Conservation (phyloP, 1,140 invertebrate species). For the Monochamus saltuarius region DNA sequence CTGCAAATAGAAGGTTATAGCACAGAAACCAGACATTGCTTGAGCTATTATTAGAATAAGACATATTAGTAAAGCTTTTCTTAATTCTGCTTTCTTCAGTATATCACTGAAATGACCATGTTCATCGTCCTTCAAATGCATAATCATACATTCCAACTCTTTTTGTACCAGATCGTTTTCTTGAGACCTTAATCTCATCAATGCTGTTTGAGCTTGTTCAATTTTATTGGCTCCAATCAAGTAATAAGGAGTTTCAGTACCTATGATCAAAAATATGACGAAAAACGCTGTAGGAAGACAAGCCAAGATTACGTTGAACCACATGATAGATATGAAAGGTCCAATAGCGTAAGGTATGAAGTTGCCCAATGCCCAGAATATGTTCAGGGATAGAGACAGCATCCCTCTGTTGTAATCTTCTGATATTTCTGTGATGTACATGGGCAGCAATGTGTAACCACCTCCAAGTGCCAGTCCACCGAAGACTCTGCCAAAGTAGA, state of each 20-base stretch:
- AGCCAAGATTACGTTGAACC: no score
- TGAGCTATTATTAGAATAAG: background rate
- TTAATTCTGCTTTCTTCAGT: constrained; percentile 7
- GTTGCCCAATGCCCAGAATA: constrained; percentile 34
- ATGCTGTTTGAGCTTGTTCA: no score
- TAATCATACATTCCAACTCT: no score
- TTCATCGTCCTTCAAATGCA: background rate
- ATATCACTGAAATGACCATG: constrained; percentile 6
- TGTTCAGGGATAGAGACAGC: constrained; percentile 24
- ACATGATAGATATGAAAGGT: no score
- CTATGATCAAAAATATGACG: no score
- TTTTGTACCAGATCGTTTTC: no score
- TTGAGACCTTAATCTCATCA: no score
- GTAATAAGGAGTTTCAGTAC: no score
- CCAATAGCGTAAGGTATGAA: constrained; percentile 16
- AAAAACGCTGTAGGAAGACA: no score
- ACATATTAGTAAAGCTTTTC: constrained; percentile 14
- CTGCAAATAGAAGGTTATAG: no score
- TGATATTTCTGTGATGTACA: constrained; percentile 68
- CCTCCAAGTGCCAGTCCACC: constrained; percentile 68
- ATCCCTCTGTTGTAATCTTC: constrained; percentile 65
- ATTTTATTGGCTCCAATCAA: no score
- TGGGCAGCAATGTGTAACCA: constrained; percentile 62
- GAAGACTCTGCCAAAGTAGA: constrained; percentile 57
- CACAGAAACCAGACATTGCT: no score